Evolutionary conservation across 2,113 vertebrate genomes (phyloP), one percentile per base, ranked within the genome.

Genomic region (Polypterus senegalus): DNA sequence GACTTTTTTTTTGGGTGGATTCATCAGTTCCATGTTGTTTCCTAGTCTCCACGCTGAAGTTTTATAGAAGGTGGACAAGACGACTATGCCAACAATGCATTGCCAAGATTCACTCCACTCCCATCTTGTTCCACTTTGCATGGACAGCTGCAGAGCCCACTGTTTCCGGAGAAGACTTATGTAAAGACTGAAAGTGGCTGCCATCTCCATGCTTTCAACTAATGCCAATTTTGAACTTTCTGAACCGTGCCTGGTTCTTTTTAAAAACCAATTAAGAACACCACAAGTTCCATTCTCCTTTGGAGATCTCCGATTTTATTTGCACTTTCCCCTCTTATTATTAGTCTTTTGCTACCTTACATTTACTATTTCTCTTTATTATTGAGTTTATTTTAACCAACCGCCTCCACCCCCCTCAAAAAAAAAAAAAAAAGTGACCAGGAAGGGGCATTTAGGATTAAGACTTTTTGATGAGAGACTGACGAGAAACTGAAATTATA

Each of bases 1-100:
- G 74, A 79, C 74, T 83, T 83, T 84, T 83, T 78, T 83, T 51
- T 51, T 83, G 74, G 27, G 27, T 27, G 73, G 80, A 75, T 69
- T 72, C 65, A 73, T 67, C 75, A 69, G 74, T 74, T 59, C 68
- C 57, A 65, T 58, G 61, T 4, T 69, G 74, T 77, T 75, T 77
- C 79, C 70, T 72, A 70, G 69, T 70, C 67, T 76, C 64, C 67
- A 72, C 63, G 59, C 47, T 73, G 66, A 47, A 5, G 10, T 10
- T 55, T 11, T 55, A 64, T 45, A 44, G 74, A 74, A 83, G 76
- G 49, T 6, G 9, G 6, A 79, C 69, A 73, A 73, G 71, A 60
- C 61, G 73, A 67, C 72, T 68, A 67, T 73, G 64, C 64, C 74
- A 69, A 63, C 60, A 57, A 73, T 74, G 64, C 59, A 65, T 61